Percentiles rank a stretch among this genome's conserved stretches.
Evolutionary conservation across 2,888 invertebrate species (phyloP).

Genomic region (Macrophya annulata): DNA sequence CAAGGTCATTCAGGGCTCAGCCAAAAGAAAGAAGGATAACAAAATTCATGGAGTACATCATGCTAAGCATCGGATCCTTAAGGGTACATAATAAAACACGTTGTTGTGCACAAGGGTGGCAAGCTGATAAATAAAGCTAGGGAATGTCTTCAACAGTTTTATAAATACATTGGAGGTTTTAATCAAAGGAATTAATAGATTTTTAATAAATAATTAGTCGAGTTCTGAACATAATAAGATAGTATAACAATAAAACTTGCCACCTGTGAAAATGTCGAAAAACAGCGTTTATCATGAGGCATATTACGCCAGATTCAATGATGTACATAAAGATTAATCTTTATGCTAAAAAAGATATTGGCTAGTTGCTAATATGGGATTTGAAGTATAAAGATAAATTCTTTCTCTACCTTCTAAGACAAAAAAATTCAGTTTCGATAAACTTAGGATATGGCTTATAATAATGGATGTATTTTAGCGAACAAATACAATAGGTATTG

Average conservation of each 20-base stretch:
- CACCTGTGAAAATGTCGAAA: not conserved
- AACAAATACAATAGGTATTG: constrained; percentile 8
- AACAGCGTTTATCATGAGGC: too few relatives aligned
- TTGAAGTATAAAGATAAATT: constrained; percentile 1
- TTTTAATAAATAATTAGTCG: not conserved
- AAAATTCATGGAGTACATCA: constrained; percentile 59
- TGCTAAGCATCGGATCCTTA: constrained; percentile 63
- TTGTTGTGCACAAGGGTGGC: constrained; percentile 16
- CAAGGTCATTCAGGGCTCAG: constrained; percentile 74
- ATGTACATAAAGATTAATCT: too few relatives aligned
- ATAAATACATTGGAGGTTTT: not conserved
- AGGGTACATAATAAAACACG: constrained; percentile 1
- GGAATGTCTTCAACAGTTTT: not conserved
- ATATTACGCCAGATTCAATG: too few relatives aligned
- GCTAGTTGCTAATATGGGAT: not conserved
- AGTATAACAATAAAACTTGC: constrained; percentile 37
- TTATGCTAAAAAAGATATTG: not conserved
- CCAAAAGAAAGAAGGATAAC: constrained; percentile 73
- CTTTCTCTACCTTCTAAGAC: not conserved
- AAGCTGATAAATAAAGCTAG: constrained; percentile 31
- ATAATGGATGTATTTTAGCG: not conserved
- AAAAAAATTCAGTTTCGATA: not conserved
- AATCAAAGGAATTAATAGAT: not conserved
- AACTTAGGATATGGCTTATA: not conserved
- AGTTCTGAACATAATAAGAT: not conserved